phyloP scores from a whole-genome alignment of 2,888 invertebrate species.

The Sinohyriopsis cumingii region DNA sequence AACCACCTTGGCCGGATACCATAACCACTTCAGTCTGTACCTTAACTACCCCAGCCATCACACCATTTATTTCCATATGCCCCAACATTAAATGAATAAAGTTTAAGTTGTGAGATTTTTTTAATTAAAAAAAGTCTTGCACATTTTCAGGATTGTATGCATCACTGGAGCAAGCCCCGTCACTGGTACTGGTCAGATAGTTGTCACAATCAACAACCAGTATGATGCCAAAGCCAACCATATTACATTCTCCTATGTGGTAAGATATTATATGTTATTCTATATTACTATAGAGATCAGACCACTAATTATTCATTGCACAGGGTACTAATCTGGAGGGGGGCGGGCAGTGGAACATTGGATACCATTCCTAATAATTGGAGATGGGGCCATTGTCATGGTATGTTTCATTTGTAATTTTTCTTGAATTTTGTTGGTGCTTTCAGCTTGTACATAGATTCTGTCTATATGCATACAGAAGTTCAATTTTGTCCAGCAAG shows the following conservation, averaged over 20 bases:
- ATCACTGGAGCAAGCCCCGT: slow-evolving; percentile 28
- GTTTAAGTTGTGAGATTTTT: background rate
- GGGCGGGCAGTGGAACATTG: background rate
- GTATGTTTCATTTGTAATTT: background rate
- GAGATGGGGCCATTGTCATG: background rate
- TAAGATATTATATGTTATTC: slow-evolving; percentile 35
- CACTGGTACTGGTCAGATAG: slow-evolving; percentile 21
- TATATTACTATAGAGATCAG: background rate
- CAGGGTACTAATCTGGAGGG: no score
- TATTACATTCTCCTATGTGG: slow-evolving; percentile 66
- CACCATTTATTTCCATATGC: no score
- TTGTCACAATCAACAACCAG: slow-evolving; percentile 67
- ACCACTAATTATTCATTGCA: no score
- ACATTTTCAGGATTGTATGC: slow-evolving; percentile 42
- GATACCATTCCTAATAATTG: background rate
- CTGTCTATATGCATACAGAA: no score
- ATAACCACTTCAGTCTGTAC: no score
- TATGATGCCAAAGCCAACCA: slow-evolving; percentile 75
- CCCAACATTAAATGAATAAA: no score
- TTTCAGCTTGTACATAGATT: no score
- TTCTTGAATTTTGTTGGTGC: no score
- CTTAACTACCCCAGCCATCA: no score
- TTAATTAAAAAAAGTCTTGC: background rate
- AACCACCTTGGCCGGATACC: no score
- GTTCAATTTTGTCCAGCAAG: no score